Conservation (phyloP, 1,140 invertebrate species). For the Caenorhabditis remanei region DNA sequence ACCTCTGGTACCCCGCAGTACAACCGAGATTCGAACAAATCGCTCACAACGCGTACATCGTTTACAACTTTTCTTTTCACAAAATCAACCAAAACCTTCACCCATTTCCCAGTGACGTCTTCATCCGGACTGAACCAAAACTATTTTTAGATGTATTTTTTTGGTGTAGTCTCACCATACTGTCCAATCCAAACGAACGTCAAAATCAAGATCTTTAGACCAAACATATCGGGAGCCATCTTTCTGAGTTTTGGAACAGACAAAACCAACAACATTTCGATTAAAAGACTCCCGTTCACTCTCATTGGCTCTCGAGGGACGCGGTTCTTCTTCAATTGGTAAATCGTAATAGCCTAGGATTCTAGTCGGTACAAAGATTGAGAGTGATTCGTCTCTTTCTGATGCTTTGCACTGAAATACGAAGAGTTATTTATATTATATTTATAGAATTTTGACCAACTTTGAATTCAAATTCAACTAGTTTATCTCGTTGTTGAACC, state of each 20-base stretch:
- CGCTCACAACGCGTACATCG: not conserved
- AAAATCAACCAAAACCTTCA: not conserved
- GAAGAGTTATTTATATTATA: too few species aligned
- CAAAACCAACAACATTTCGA: not conserved
- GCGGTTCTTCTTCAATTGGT: not conserved
- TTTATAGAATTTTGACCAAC: not conserved
- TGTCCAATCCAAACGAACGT: not conserved
- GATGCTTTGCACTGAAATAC: not conserved
- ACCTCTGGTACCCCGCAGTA: not conserved
- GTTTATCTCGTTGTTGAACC: not conserved
- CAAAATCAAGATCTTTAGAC: not conserved
- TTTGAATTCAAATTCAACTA: not conserved
- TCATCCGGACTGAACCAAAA: not conserved
- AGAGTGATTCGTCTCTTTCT: not conserved
- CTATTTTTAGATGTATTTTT: not conserved
- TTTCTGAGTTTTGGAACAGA: not conserved
- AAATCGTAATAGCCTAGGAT: not conserved
- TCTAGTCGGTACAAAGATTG: not conserved
- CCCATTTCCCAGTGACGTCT: not conserved
- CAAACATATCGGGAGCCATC: not conserved
- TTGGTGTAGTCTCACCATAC: not conserved
- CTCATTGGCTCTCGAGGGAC: not conserved
- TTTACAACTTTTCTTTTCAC: not conserved
- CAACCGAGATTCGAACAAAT: not conserved
- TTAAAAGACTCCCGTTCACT: too few species aligned